Conservation (phyloP, 2,888 invertebrate species). For the Drosophila borealis region DNA sequence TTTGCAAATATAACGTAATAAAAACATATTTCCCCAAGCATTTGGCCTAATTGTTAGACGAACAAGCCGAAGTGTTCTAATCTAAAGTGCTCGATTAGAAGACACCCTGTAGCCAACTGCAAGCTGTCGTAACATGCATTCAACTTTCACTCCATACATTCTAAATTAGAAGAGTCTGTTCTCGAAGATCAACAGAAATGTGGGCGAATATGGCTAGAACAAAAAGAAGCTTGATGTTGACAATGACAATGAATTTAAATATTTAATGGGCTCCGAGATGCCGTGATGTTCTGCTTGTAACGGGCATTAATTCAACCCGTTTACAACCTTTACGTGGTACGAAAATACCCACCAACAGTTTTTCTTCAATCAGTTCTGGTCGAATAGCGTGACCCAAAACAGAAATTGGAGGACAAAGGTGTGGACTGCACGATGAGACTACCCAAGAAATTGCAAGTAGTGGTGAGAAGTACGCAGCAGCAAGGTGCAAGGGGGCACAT, state of each 20-base stretch:
- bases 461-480: constrained; percentile 47
- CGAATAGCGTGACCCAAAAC: constrained; percentile 71
- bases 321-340: neutral
- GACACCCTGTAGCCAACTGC: neutral
- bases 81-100: too few relatives aligned
- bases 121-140: neutral
- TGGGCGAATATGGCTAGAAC: too few relatives aligned
- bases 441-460: constrained; percentile 59
- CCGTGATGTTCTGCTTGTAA: too few relatives aligned
- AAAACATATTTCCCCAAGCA: constrained; percentile 75
- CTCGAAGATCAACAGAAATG: too few relatives aligned
- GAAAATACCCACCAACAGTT: constrained; percentile 14
- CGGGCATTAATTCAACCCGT: neutral
- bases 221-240: neutral
- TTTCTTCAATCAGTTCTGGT: constrained; percentile 28
- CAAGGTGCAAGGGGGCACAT: constrained; percentile 11
- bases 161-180: too few relatives aligned
- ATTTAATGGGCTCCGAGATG: too few relatives aligned
- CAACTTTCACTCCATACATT: neutral
- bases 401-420: constrained; percentile 38
- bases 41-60: constrained; percentile 72
- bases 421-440: constrained; percentile 40
- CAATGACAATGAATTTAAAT: neutral
- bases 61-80: neutral
- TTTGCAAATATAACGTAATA: constrained; percentile 66